Percentiles rank a stretch among this genome's conserved stretches.
Conservation (phyloP, 2,113 vertebrate genomes). For the Spheniscus mendiculus region DNA sequence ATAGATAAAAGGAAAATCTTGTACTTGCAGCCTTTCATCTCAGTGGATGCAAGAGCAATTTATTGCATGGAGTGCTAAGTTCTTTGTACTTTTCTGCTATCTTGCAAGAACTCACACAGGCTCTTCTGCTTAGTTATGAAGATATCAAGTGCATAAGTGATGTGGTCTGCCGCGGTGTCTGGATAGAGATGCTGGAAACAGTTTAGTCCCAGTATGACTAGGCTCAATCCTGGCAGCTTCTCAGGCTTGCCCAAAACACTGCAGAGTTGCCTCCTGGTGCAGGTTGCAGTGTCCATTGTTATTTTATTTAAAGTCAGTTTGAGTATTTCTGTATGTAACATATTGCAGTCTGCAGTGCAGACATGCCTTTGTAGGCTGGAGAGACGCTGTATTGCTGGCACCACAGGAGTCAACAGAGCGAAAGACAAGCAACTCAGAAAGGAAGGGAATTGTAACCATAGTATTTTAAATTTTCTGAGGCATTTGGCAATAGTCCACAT, state of each 20-base stretch:
- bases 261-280: not conserved
- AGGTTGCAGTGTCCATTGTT: not conserved
- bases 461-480: not conserved
- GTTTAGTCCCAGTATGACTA: not conserved
- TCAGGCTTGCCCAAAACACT: not conserved
- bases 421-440: not conserved
- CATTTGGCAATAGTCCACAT: not conserved
- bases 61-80: not conserved
- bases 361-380: not conserved
- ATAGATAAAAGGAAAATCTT: slow-evolving; percentile 63
- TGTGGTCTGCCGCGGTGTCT: not conserved
- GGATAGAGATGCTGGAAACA: not conserved
- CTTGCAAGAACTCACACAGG: slow-evolving; percentile 49
- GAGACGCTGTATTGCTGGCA: not conserved
- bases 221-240: not conserved
- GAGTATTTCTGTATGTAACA: not conserved
- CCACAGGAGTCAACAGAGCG: not conserved
- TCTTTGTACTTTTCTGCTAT: slow-evolving; percentile 59
- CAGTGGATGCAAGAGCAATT: slow-evolving; percentile 33
- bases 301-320: not conserved
- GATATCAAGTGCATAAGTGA: not conserved
- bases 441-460: not conserved
- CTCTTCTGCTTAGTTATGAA: slow-evolving; percentile 43
- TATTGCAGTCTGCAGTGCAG: not conserved
- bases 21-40: slow-evolving; percentile 63